Percentiles rank a stretch among this genome's conserved stretches.
Evolutionary conservation across 2,113 vertebrate genomes (phyloP).

Genomic region (Ibidorhyncha struthersii): DNA sequence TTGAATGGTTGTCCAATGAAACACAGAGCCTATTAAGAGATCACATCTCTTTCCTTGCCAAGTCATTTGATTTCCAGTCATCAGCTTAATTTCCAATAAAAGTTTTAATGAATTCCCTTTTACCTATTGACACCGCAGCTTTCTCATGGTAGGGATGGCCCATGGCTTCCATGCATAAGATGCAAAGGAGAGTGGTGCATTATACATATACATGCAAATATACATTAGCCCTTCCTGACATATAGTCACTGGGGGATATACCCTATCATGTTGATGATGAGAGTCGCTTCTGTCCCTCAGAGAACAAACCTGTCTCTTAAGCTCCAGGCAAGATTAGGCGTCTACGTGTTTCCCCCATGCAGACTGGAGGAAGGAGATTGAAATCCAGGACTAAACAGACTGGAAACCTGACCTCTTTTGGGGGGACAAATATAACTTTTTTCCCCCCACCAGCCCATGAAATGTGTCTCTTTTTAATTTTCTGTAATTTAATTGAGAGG

Average conservation of each 20-base stretch:
- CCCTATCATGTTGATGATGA: background rate
- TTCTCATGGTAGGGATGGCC: background rate
- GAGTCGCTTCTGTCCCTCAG: background rate
- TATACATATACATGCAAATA: background rate
- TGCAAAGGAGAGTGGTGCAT: background rate
- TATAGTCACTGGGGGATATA: background rate
- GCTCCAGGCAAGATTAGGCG: background rate
- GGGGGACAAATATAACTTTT: background rate
- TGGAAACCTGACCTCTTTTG: background rate
- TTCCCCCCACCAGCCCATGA: background rate
- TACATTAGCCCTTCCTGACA: background rate
- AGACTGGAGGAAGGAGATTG: background rate
- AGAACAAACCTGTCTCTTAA: background rate
- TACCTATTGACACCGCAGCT: background rate
- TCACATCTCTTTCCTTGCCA: background rate
- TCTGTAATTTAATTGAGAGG: slow-evolving; percentile 56
- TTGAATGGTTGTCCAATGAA: background rate
- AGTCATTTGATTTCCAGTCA: background rate
- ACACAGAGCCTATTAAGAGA: background rate
- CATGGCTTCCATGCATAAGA: background rate
- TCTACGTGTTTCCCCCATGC: background rate
- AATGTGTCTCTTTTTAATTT: slow-evolving; percentile 56
- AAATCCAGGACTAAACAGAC: background rate
- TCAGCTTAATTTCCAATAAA: background rate
- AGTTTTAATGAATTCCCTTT: background rate